Conservation (phyloP, 2,797 vertebrate species). For the Chaunax sp. region DNA sequence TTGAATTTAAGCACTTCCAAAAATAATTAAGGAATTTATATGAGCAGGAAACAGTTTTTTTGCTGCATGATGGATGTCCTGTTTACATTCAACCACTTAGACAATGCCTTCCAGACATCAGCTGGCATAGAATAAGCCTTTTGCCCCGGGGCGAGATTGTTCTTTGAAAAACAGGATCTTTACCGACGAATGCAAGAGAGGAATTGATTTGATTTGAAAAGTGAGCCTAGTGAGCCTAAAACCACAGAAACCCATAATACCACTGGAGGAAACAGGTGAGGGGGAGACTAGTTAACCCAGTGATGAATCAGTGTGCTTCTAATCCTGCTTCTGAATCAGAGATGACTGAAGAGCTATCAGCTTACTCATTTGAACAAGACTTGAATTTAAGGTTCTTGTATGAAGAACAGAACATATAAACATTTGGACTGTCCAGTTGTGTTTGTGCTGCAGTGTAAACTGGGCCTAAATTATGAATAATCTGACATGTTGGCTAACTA, state of each 20-base stretch:
- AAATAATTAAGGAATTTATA: constrained; percentile 35
- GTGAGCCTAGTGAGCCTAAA: constrained; percentile 65
- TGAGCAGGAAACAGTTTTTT: constrained; percentile 36
- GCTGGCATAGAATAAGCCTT: constrained; percentile 33
- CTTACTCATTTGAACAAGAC: constrained; percentile 4
- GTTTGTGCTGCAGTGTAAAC: too few relatives aligned
- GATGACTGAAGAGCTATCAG: neutral
- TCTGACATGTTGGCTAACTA: neutral
- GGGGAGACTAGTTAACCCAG: constrained; percentile 71
- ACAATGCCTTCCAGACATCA: constrained; percentile 41
- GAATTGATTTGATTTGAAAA: constrained; percentile 65
- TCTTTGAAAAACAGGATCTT: constrained; percentile 68
- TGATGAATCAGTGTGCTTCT: constrained; percentile 25
- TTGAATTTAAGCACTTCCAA: constrained; percentile 27
- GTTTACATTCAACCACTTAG: constrained; percentile 37
- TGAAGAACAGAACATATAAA: too few relatives aligned
- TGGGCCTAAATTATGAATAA: too few relatives aligned
- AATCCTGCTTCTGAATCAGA: constrained; percentile 30
- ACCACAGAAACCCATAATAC: constrained; percentile 70
- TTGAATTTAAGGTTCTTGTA: too few relatives aligned
- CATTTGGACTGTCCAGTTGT: too few relatives aligned
- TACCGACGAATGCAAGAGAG: constrained; percentile 52
- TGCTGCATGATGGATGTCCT: constrained; percentile 13
- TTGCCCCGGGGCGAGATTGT: constrained; percentile 26
- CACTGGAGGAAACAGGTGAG: constrained; percentile 82